phyloP scores from a whole-genome alignment of 2,797 vertebrate genomes.

The Tamandua tetradactyla region DNA sequence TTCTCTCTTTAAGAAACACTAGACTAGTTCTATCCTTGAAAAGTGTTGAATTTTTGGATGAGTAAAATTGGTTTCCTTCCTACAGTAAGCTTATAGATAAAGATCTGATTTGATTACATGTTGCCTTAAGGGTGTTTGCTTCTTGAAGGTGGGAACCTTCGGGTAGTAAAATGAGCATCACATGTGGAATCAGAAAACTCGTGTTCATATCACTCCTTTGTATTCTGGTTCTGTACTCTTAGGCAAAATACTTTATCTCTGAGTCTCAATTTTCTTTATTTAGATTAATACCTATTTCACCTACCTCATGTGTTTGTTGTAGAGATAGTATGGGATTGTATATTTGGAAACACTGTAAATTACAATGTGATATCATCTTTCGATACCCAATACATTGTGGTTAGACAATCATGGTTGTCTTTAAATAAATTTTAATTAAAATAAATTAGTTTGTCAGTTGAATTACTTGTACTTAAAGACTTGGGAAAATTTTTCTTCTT shows the following conservation, averaged over 20 bases:
- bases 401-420: not conserved
- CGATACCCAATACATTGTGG: not conserved
- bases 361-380: not conserved
- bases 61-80: not conserved
- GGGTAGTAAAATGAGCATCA: not conserved
- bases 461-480: not conserved
- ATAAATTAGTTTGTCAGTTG: conserved; percentile 27
- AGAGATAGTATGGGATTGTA: not conserved
- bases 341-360: not conserved
- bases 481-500: not conserved
- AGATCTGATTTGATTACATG: not conserved
- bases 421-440: conserved; percentile 38
- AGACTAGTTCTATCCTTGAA: not conserved
- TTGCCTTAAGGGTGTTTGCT: not conserved
- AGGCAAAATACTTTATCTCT: not conserved
- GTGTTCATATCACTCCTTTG: not conserved
- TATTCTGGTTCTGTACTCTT: not conserved
- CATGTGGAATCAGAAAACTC: not conserved
- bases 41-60: not conserved
- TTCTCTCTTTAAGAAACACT: not conserved
- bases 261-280: not conserved
- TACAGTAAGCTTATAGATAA: not conserved
- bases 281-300: not conserved
- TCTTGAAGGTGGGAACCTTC: not conserved
- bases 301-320: not conserved